Evolutionary conservation across 2,113 vertebrate genomes (phyloP).

Genomic region (Oceanodroma tethys): DNA sequence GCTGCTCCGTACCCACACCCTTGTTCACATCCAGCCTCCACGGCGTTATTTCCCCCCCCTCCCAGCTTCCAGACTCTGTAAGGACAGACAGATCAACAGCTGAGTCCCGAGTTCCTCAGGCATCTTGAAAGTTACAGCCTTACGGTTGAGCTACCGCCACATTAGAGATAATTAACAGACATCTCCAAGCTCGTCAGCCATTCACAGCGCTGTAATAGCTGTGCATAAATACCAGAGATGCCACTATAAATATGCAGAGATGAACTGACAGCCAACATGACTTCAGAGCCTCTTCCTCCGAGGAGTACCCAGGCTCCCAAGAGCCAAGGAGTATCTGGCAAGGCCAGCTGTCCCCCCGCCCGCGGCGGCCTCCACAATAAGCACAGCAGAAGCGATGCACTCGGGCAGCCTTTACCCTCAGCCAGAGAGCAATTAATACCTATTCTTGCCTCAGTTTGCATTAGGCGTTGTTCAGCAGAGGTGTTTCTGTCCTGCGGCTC

Average conservation of each 20-base stretch:
- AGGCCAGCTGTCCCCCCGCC: not conserved
- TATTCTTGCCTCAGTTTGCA: not conserved
- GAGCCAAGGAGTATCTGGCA: not conserved
- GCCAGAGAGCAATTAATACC: not conserved
- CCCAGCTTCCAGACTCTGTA: not conserved
- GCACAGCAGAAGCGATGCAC: not conserved
- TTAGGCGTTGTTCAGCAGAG: accelerated
- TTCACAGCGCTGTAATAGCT: accelerated
- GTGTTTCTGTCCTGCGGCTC: not conserved
- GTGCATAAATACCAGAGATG: not conserved
- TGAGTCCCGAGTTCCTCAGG: accelerated
- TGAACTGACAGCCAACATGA: not conserved
- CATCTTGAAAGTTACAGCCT: not conserved
- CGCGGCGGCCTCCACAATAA: accelerated
- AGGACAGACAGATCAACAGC: not conserved
- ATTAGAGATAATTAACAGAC: not conserved
- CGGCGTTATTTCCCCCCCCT: accelerated
- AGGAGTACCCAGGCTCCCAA: not conserved
- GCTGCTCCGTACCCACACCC: not conserved
- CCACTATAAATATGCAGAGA: accelerated
- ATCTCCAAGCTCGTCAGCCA: accelerated
- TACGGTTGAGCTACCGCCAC: not conserved
- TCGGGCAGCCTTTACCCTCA: not conserved
- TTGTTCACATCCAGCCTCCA: accelerated
- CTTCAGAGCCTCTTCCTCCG: not conserved